Evolutionary conservation across 2,797 vertebrate species (phyloP).

Genomic region (Pantherophis alleghaniensis): DNA sequence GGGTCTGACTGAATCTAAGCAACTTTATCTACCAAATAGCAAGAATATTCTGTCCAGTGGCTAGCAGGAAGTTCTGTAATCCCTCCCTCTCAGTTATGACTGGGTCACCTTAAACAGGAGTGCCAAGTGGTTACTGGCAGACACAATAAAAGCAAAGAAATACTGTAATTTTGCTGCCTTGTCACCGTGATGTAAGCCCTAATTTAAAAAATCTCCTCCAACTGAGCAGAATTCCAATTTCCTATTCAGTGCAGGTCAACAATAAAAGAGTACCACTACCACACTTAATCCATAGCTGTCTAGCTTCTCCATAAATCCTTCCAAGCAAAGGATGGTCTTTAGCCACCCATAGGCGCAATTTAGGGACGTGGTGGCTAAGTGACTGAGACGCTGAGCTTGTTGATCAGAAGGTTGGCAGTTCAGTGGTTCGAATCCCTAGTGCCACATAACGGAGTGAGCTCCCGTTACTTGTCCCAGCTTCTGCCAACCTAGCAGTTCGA

Average conservation of each 20-base stretch:
- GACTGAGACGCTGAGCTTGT: too few species aligned
- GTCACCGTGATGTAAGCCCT: background rate
- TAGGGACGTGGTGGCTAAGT: too few species aligned
- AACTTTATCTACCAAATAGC: background rate
- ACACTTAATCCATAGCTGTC: background rate
- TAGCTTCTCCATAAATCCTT: background rate
- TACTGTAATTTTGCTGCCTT: background rate
- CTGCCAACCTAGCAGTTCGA: too few species aligned
- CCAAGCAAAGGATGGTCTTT: background rate
- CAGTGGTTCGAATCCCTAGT: too few species aligned
- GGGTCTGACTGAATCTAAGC: background rate
- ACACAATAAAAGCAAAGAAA: background rate
- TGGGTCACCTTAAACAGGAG: background rate
- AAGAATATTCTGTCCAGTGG: background rate
- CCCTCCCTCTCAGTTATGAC: background rate
- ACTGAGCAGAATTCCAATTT: background rate
- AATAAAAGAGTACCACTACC: background rate
- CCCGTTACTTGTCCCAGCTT: too few species aligned
- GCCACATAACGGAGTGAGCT: too few species aligned
- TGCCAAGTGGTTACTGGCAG: background rate
- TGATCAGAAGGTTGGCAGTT: too few species aligned
- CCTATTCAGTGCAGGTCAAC: background rate
- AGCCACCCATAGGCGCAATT: background rate
- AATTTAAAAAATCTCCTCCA: background rate
- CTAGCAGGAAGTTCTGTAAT: background rate